Conservation (phyloP, 2,797 vertebrate genomes). For the Sebastes miniatus region DNA sequence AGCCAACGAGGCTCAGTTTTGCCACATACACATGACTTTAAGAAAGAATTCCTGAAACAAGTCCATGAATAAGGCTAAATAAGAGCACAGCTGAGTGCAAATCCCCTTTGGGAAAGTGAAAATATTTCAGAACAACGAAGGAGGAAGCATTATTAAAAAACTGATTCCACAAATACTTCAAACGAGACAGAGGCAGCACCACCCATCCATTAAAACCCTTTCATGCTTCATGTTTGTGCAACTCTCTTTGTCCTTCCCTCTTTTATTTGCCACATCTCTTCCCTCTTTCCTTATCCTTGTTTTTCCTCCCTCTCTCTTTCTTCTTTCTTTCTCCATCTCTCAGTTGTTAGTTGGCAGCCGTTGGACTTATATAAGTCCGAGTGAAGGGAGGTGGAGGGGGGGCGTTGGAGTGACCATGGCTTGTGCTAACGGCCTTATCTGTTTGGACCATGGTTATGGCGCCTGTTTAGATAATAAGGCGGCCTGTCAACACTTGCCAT, state of each 20-base stretch:
- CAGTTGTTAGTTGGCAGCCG: conserved; percentile 33
- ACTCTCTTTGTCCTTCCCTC: conserved; percentile 2
- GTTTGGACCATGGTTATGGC: conserved; percentile 66
- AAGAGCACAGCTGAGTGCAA: not conserved
- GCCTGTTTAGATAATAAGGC: conserved; percentile 68
- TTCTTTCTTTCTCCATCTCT: not conserved
- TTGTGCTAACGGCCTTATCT: conserved; percentile 62
- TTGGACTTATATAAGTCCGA: conserved; percentile 58
- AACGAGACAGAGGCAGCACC: conserved; percentile 4
- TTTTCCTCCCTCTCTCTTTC: not conserved
- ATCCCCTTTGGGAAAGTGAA: not conserved
- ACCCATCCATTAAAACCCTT: conserved; percentile 28
- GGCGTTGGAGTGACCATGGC: conserved; percentile 24
- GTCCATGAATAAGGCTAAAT: not conserved
- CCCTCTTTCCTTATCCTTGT: not conserved
- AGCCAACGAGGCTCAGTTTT: not conserved
- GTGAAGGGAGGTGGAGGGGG: not conserved
- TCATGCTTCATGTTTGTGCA: conserved; percentile 20
- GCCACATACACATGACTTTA: not conserved
- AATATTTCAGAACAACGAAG: not conserved
- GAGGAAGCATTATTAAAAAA: not conserved
- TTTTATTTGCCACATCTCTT: conserved; percentile 14
- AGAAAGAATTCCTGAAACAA: not conserved
- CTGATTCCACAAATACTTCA: conserved; percentile 20
- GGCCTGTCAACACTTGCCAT: conserved; percentile 64